phyloP scores from a whole-genome alignment of 2,113 vertebrate genomes.

The Archilochus colubris region DNA sequence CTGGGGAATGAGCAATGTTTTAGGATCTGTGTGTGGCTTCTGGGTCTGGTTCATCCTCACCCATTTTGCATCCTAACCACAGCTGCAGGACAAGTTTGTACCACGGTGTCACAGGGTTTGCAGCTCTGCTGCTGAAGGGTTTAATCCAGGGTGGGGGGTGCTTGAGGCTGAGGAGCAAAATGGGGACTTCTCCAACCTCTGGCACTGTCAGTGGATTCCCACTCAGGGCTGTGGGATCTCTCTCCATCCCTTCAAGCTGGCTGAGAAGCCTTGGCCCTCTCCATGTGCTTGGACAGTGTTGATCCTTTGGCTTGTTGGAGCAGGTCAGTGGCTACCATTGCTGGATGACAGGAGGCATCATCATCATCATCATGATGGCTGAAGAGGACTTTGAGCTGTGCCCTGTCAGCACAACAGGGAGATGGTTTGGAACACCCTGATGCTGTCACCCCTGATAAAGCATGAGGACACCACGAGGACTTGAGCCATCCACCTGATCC shows the following conservation, averaged over 20 bases:
- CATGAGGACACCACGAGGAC: background rate
- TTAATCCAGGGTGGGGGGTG: background rate
- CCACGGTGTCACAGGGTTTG: rapidly evolving
- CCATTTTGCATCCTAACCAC: rapidly evolving
- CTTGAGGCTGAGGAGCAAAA: background rate
- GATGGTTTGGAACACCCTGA: background rate
- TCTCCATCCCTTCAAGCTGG: background rate
- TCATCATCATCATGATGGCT: rapidly evolving
- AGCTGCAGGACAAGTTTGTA: no score
- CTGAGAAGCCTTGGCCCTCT: background rate
- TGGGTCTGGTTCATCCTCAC: background rate
- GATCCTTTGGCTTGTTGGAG: background rate
- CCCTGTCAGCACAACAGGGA: background rate
- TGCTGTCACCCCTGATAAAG: rapidly evolving
- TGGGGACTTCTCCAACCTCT: background rate
- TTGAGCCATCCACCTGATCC: background rate
- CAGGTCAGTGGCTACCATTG: background rate
- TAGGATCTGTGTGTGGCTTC: background rate
- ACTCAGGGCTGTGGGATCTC: background rate
- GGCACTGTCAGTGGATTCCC: background rate
- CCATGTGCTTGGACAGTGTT: background rate
- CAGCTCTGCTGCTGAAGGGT: background rate
- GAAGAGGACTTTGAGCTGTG: background rate
- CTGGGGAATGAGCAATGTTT: background rate
- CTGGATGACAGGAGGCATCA: background rate